Conservation (phyloP, 1,140 invertebrate species). For the Hermetia illucens region DNA sequence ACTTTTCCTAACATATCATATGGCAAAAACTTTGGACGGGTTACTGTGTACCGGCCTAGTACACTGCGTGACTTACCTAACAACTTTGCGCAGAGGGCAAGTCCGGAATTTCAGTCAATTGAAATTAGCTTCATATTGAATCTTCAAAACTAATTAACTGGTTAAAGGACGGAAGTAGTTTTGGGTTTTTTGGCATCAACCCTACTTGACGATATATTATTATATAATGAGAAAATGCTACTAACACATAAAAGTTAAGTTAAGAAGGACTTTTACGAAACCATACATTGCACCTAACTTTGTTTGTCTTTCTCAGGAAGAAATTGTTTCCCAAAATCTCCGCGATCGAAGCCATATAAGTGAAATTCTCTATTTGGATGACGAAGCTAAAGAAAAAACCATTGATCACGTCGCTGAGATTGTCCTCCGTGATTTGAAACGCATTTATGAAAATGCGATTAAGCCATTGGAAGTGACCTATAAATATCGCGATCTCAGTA, state of each 20-base stretch:
- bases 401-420: conserved; percentile 58
- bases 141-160: no score
- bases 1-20: no score
- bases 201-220: no score
- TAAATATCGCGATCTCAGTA: conserved; percentile 84
- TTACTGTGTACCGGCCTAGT: no score
- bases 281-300: conserved; percentile 29
- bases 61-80: no score
- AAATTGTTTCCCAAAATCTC: conserved; percentile 59
- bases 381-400: conserved; percentile 52
- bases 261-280: conserved; percentile 10
- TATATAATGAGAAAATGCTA: no score
- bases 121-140: no score
- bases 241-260: conserved; percentile 6
- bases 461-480: conserved; percentile 80
- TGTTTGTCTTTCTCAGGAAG: conserved; percentile 45
- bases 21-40: no score
- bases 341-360: conserved; percentile 66
- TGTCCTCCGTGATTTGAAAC: conserved; percentile 73
- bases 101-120: no score
- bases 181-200: no score
- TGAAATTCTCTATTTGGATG: conserved; percentile 63
- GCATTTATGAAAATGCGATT: conserved; percentile 73
- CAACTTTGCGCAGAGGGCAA: no score
- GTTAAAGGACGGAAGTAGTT: no score